Conservation (phyloP, 2,888 invertebrate species). For the Lochmaea crataegi region DNA sequence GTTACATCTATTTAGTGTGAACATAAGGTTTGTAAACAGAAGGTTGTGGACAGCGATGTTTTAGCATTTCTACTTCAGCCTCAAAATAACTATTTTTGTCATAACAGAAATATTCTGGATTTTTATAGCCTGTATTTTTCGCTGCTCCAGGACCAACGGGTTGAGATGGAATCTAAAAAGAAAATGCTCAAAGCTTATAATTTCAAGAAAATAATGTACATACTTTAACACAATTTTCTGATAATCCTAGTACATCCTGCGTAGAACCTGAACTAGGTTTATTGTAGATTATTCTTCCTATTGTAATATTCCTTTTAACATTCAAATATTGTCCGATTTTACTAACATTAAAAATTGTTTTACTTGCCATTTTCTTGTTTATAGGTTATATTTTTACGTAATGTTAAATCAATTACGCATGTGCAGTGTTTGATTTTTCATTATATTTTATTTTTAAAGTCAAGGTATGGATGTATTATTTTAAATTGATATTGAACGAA, state of each 20-base stretch:
- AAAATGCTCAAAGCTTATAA: background rate
- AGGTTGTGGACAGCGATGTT: conserved; percentile 83
- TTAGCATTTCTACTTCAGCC: conserved; percentile 87
- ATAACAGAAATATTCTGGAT: conserved; percentile 89
- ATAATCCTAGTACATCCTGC: conserved; percentile 74
- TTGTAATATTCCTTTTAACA: conserved; percentile 52
- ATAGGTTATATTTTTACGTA: conserved; percentile 18
- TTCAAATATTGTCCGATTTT: conserved; percentile 53
- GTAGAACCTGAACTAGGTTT: conserved; percentile 43
- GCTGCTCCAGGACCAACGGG: conserved; percentile 80
- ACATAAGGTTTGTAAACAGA: conserved; percentile 62
- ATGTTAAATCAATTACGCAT: background rate
- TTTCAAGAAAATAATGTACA: background rate
- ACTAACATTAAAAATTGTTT: conserved; percentile 15
- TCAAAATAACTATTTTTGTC: conserved; percentile 82
- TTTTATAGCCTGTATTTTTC: conserved; percentile 77
- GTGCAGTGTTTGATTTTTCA: background rate
- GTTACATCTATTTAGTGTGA: conserved; percentile 32
- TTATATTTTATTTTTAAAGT: no score
- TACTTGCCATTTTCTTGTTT: conserved; percentile 16
- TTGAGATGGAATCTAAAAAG: conserved; percentile 61
- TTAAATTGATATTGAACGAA: no score
- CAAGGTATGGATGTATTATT: no score
- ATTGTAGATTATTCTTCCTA: conserved; percentile 56
- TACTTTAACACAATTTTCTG: conserved; percentile 68